Conservation (phyloP, 2,888 invertebrate species). For the Lithophane socia region DNA sequence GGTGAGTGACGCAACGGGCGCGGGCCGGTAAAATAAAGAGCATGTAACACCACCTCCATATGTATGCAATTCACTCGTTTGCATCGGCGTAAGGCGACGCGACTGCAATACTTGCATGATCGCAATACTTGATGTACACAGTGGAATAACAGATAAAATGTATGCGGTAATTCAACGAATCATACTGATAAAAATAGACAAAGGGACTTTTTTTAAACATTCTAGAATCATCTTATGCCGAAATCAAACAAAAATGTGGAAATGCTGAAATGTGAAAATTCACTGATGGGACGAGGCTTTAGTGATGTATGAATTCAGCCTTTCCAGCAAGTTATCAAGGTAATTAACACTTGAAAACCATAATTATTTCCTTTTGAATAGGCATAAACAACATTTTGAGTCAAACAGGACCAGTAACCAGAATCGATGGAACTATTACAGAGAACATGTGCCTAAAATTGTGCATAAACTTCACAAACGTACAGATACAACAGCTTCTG, state of each 20-base stretch:
- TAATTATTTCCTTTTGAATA: not conserved
- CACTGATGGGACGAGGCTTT: not conserved
- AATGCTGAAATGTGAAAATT: too few relatives aligned
- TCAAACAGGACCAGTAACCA: not conserved
- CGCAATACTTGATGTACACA: slow-evolving; percentile 29
- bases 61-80: slow-evolving; percentile 71
- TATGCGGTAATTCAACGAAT: slow-evolving; percentile 17
- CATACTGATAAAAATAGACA: not conserved
- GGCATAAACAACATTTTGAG: not conserved
- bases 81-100: slow-evolving; percentile 57
- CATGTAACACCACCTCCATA: slow-evolving; percentile 64
- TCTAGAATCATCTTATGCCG: too few relatives aligned
- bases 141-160: slow-evolving; percentile 15
- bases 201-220: not conserved
- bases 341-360: not conserved
- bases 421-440: not conserved
- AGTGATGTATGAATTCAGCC: too few relatives aligned
- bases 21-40: slow-evolving; percentile 71
- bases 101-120: slow-evolving; percentile 44
- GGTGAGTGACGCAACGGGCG: slow-evolving; percentile 68
- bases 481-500: not conserved
- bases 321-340: not conserved
- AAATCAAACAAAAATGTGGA: not conserved
- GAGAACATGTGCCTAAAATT: too few relatives aligned
- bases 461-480: too few relatives aligned